Conservation (phyloP, 2,888 invertebrate species). For the Xestia c-nigrum region DNA sequence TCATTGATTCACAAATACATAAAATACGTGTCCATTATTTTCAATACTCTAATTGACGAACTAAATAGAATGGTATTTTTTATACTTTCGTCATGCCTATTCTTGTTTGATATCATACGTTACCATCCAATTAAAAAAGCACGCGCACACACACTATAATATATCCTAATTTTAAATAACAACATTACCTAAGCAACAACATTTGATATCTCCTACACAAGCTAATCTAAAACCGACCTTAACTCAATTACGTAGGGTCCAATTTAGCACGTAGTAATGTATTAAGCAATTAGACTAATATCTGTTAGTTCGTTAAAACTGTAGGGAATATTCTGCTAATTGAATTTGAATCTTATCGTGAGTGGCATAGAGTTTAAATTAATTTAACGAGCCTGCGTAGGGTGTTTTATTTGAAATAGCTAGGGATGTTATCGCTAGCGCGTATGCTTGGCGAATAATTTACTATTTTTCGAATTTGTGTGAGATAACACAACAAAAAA, state of each 20-base stretch:
- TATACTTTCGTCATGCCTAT: no score
- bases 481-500: no score
- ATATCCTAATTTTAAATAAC: conserved; percentile 1
- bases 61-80: no score
- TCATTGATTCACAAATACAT: no score
- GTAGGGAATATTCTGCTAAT: conserved; percentile 18
- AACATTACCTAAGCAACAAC: conserved; percentile 1
- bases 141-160: neutral
- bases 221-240: conserved; percentile 15
- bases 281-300: conserved; percentile 49
- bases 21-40: no score
- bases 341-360: conserved; percentile 34
- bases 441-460: neutral
- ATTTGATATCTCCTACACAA: conserved; percentile 13
- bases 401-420: conserved; percentile 13
- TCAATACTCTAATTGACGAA: no score
- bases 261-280: conserved; percentile 6
- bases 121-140: neutral
- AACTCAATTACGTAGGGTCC: neutral
- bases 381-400: neutral
- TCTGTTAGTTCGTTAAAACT: conserved; percentile 48
- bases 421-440: conserved; percentile 47
- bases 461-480: neutral
- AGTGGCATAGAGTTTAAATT: conserved; percentile 8
- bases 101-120: neutral